These are phyloP conservation scores for Gobius niger DNA, from an alignment of 2,113 vertebrate genomes.

Conservation along the genomic window DNA sequence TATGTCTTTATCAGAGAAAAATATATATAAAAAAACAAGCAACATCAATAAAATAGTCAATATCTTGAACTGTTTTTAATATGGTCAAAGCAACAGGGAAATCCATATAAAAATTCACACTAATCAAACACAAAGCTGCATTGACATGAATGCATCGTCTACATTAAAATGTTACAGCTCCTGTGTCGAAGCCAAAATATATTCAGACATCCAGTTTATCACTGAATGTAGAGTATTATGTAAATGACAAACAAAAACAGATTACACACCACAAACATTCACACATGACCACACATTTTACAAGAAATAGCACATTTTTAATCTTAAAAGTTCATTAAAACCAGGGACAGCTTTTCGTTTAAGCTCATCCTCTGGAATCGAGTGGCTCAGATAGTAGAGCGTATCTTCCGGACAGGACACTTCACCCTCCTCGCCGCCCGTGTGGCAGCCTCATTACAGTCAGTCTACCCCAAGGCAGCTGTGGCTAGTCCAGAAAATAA, in stretches of 20 bases:
- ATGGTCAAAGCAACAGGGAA: slow-evolving; percentile 40
- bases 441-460: no score
- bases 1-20: no score
- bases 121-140: slow-evolving; percentile 40
- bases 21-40: no score
- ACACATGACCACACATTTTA: not conserved
- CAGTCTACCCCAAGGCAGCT: no score
- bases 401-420: no score
- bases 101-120: slow-evolving; percentile 21
- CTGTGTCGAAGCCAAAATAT: slow-evolving; percentile 62
- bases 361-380: no score
- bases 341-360: not conserved
- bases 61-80: slow-evolving; percentile 19
- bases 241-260: not conserved
- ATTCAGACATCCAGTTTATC: slow-evolving; percentile 46
- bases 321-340: not conserved
- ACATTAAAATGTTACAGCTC: slow-evolving; percentile 49
- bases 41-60: not conserved
- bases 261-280: not conserved
- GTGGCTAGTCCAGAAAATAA: no score
- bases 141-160: slow-evolving; percentile 53
- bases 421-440: no score
- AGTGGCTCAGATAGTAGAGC: no score
- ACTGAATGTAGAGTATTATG: slow-evolving; percentile 36
- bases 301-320: no score